These are phyloP conservation scores for Chironomus tentans DNA, from an alignment of 2,888 invertebrate genomes.

Conservation along the genomic window DNA sequence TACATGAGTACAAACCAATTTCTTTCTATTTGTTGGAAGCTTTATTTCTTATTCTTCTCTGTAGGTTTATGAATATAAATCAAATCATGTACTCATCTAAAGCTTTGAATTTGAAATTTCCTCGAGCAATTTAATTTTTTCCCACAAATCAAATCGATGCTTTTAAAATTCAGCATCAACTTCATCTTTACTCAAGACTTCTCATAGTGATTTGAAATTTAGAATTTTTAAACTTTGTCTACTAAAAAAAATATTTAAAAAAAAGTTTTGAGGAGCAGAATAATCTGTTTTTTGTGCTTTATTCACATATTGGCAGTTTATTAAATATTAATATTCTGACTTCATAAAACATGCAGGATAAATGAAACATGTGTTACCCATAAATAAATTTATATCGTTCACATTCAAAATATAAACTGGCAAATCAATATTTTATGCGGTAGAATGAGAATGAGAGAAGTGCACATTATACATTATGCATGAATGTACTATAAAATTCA, in stretches of 20 bases:
- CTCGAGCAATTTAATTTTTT: too few species aligned
- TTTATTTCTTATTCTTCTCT: too few species aligned
- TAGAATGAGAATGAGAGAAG: not conserved
- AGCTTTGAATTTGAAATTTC: too few species aligned
- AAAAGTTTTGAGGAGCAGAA: not conserved
- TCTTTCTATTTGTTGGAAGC: too few species aligned
- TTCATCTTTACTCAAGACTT: not conserved
- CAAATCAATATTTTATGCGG: constrained; percentile 9
- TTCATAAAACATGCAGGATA: not conserved
- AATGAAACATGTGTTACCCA: constrained; percentile 1
- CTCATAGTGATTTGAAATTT: not conserved
- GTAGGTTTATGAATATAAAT: too few species aligned
- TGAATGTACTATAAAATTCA: too few species aligned
- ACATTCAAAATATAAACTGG: not conserved
- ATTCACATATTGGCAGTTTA: not conserved
- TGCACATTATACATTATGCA: too few species aligned
- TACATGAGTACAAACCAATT: too few species aligned
- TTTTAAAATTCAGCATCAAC: too few species aligned
- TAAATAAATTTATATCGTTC: not conserved
- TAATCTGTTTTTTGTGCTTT: too few species aligned
- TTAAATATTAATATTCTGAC: not conserved
- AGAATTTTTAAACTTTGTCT: not conserved
- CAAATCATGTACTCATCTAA: too few species aligned
- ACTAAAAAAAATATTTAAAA: not conserved
- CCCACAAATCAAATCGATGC: too few species aligned